These are phyloP conservation scores for Schizopygopsis malacanthus DNA, from an alignment of 2,797 vertebrate species.

Conservation along the genomic window DNA sequence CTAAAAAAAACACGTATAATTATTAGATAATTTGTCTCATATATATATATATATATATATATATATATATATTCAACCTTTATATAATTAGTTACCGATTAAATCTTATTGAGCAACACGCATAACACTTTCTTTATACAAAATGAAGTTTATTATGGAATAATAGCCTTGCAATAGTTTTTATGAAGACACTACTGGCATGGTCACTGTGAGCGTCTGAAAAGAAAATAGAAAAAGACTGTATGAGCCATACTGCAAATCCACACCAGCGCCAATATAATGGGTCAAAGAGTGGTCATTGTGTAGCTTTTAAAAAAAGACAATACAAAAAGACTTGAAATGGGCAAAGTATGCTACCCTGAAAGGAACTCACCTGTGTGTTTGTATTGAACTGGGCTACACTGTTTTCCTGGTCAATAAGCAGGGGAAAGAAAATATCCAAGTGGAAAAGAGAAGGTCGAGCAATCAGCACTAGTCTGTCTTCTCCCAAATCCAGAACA, in stretches of 20 bases:
- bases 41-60: too few relatives aligned
- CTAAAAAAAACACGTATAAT: not conserved
- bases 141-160: conserved; percentile 58
- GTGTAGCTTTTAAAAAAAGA: not conserved
- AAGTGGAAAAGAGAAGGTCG: conserved; percentile 81
- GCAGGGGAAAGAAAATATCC: conserved; percentile 81
- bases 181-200: conserved; percentile 72
- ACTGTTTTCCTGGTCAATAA: conserved; percentile 78
- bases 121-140: not conserved
- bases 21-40: too few relatives aligned
- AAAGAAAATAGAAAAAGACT: conserved; percentile 31
- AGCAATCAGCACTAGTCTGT: conserved; percentile 80
- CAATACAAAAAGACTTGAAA: not conserved
- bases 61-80: not conserved
- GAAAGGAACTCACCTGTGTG: conserved; percentile 75
- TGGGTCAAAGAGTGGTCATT: not conserved
- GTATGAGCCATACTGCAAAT: not conserved
- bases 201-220: conserved; percentile 76
- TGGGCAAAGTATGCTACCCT: not conserved
- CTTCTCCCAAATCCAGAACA: conserved; percentile 86
- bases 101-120: not conserved
- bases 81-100: not conserved
- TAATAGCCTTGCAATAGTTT: conserved; percentile 13
- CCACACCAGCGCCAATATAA: not conserved
- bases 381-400: conserved; percentile 83